phyloP scores from a whole-genome alignment of 2,113 vertebrate species.

The Morone saxatilis region DNA sequence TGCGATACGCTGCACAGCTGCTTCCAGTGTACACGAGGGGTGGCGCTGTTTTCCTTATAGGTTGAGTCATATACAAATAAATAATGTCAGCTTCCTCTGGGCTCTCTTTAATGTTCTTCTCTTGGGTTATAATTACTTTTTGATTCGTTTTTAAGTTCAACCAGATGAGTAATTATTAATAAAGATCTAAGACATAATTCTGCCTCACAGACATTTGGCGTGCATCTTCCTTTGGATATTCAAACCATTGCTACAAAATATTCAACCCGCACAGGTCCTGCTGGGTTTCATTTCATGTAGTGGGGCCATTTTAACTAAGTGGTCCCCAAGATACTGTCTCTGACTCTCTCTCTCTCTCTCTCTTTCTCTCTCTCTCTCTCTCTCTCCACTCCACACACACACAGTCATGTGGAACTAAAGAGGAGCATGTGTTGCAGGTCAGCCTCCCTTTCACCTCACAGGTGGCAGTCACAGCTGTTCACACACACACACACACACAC shows the following conservation, averaged over 20 bases:
- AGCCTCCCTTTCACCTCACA: slow-evolving; percentile 65
- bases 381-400: slow-evolving; percentile 10
- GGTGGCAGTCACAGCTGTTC: slow-evolving; percentile 75
- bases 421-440: slow-evolving; percentile 77
- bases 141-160: slow-evolving; percentile 50
- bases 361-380: not conserved
- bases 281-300: slow-evolving; percentile 34
- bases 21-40: not conserved
- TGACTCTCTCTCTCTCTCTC: not conserved
- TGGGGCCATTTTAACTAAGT: slow-evolving; percentile 48
- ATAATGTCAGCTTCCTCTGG: slow-evolving; percentile 15
- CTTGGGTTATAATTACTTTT: slow-evolving; percentile 46
- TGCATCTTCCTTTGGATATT: slow-evolving; percentile 25
- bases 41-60: slow-evolving; percentile 7
- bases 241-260: slow-evolving; percentile 19
- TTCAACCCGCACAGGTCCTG: slow-evolving; percentile 1
- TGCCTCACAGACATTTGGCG: not conserved
- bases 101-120: slow-evolving; percentile 35
- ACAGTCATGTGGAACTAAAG: slow-evolving; percentile 72
- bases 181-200: slow-evolving; percentile 40
- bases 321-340: slow-evolving; percentile 31
- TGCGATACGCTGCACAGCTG: too few relatives aligned
- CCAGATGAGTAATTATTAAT: slow-evolving; percentile 54
- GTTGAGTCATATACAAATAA: slow-evolving; percentile 22
- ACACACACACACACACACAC: slow-evolving; percentile 21